phyloP scores from a whole-genome alignment of 1,140 invertebrate genomes.

The Psilanteris sp. region DNA sequence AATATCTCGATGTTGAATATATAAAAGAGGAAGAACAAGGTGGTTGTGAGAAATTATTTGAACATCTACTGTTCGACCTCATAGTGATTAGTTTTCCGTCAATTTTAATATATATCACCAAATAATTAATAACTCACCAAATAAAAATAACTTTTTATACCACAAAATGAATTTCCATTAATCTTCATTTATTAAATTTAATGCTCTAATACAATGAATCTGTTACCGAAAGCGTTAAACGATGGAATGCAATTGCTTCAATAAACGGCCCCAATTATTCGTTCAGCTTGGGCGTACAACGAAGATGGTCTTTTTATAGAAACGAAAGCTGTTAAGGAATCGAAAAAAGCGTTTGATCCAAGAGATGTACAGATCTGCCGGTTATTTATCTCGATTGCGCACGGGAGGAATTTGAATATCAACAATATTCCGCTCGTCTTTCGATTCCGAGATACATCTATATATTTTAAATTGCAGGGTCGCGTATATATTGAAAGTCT shows the following conservation, averaged over 20 bases:
- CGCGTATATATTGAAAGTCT: conserved; percentile 2
- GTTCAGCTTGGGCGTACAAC: conserved; percentile 1
- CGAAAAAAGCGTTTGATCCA: conserved; percentile 20
- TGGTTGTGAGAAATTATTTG: too few species aligned
- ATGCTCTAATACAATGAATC: too few species aligned
- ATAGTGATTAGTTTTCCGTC: too few species aligned
- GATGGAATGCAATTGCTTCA: conserved; percentile 14
- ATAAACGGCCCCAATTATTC: conserved; percentile 23
- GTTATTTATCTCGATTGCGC: conserved; percentile 49
- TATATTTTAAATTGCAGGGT: conserved; percentile 27
- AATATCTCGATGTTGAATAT: too few species aligned
- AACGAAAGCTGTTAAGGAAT: conserved; percentile 3
- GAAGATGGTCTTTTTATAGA: conserved; percentile 44
- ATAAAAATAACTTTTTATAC: too few species aligned
- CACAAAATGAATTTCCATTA: too few species aligned
- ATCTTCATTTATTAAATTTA: too few species aligned
- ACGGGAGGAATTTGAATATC: conserved; percentile 46
- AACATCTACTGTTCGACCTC: too few species aligned
- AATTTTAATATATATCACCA: too few species aligned
- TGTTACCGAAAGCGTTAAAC: background rate
- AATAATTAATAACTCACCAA: too few species aligned
- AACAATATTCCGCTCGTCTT: conserved; percentile 27
- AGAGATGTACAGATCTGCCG: conserved; percentile 18
- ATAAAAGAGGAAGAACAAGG: too few species aligned
- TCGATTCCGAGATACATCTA: conserved; percentile 7